Percentiles rank a stretch among this genome's conserved stretches.
These are phyloP conservation scores for Dermochelys coriacea DNA, from an alignment of 2,797 vertebrate genomes.

Conservation along the genomic window DNA sequence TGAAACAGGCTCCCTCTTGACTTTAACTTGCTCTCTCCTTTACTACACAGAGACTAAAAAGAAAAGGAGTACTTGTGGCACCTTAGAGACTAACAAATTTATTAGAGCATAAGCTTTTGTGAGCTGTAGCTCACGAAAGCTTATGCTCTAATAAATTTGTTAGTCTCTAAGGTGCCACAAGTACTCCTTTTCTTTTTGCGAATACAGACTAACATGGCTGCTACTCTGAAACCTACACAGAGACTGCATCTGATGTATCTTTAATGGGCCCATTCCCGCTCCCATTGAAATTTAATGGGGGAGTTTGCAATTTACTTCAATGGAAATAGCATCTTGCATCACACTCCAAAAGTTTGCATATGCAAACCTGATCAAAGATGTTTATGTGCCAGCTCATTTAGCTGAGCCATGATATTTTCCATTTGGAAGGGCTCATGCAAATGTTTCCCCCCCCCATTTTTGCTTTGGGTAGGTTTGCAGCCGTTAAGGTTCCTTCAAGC, in stretches of 20 bases:
- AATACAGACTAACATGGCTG: too few relatives aligned
- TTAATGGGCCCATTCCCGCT: not conserved
- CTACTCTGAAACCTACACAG: too few relatives aligned
- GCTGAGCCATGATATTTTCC: rapidly evolving
- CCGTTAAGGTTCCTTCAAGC: not conserved
- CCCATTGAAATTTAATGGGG: not conserved
- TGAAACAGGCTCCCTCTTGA: not conserved
- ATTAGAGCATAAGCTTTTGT: too few relatives aligned
- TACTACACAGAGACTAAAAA: not conserved
- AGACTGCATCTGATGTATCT: not conserved
- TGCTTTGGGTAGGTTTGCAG: not conserved
- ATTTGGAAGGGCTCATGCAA: not conserved
- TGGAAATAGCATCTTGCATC: conserved; percentile 18
- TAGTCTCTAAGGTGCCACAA: too few relatives aligned
- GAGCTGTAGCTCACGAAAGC: too few relatives aligned
- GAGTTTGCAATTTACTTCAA: not conserved
- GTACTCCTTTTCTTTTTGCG: too few relatives aligned
- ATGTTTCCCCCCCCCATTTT: rapidly evolving
- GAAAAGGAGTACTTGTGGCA: too few relatives aligned
- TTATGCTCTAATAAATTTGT: too few relatives aligned
- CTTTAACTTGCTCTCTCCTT: not conserved
- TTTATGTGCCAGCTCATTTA: not conserved
- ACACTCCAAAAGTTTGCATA: not conserved
- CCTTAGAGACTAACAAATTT: too few relatives aligned
- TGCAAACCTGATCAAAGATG: not conserved